Conservation (phyloP, 2,113 vertebrate genomes). For the Theropithecus gelada region DNA sequence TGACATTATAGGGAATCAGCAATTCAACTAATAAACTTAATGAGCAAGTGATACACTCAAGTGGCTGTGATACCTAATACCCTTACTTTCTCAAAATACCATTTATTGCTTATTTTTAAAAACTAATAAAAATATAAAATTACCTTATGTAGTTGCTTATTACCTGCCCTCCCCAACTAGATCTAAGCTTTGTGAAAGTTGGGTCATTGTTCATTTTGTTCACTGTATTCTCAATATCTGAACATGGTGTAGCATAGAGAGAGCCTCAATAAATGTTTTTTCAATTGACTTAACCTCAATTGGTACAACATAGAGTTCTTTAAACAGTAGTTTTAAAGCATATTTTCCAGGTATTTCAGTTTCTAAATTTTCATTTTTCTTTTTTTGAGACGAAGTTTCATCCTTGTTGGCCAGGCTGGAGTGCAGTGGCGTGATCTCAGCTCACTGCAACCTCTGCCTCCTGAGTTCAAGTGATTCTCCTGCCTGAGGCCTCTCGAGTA, state of each 20-base stretch:
- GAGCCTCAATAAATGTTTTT: not conserved
- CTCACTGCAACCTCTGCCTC: too few species aligned
- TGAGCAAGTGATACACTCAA: not conserved
- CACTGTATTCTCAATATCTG: not conserved
- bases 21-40: not conserved
- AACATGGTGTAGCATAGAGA: not conserved
- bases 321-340: not conserved
- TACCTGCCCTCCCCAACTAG: not conserved
- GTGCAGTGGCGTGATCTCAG: too few species aligned
- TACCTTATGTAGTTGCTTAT: not conserved
- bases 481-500: too few species aligned
- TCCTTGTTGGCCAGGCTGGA: too few species aligned
- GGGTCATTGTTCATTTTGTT: not conserved
- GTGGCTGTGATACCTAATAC: not conserved
- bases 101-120: not conserved
- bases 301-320: not conserved
- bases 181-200: not conserved
- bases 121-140: not conserved
- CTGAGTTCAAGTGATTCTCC: too few species aligned
- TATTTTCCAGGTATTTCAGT: not conserved
- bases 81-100: not conserved
- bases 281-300: not conserved
- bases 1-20: not conserved
- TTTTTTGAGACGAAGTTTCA: too few species aligned
- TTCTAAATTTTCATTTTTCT: not conserved